Base-by-base conservation (phyloP, 30 jellyfish, hydroid and myxozoan species). In the Aurelia sp. region DNA sequence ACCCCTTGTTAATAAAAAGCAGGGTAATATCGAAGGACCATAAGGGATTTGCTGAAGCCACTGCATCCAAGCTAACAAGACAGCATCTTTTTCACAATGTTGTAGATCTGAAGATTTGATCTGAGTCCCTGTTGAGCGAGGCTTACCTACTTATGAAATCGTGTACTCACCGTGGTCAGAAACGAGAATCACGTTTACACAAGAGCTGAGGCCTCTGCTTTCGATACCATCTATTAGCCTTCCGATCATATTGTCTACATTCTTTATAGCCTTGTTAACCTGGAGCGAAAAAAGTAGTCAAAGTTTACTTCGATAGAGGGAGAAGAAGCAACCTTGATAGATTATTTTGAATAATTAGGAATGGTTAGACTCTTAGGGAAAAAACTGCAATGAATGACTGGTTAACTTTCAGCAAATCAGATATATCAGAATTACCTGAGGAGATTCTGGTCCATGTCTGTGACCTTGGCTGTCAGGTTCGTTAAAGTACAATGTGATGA, bases 401-500 rank as follows among this genome's bases (percentile, higher is more conserved):
- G 50, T 37, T 37, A 37, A 37, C 10, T 7, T 27, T 27, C 2
- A 2, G 33, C 33, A 27, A 27, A 27, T 66, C 37, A 70, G 33
- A 16, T 20, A 13, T 23, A 58, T 27, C 31, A 12, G 18, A 13
- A 10, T 6, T 67, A 90, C 97, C 91, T 82, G 85, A 20, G 79
- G 15, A 35, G 95, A 44, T 31, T 62, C 52, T 18, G 97, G 95
- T 18, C 97, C 97, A 66, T 66, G 58, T 48, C 68, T 76, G 80
- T 90, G 97, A 4, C 97, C 97, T 35, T 74, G 82, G 9, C 66
- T 85, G 86, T 90, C 97, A 9, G 97, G 97, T 55, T 83, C 92
- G 20, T 90, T 86, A 71, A 83, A 85, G 61, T 90, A 90, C 59
- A 78, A 27, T 27, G 91, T 18, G 3, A 85, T 40, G 31, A 90